Evolutionary conservation across 2,888 invertebrate species (phyloP).

Genomic region (Plagodis dolabraria): DNA sequence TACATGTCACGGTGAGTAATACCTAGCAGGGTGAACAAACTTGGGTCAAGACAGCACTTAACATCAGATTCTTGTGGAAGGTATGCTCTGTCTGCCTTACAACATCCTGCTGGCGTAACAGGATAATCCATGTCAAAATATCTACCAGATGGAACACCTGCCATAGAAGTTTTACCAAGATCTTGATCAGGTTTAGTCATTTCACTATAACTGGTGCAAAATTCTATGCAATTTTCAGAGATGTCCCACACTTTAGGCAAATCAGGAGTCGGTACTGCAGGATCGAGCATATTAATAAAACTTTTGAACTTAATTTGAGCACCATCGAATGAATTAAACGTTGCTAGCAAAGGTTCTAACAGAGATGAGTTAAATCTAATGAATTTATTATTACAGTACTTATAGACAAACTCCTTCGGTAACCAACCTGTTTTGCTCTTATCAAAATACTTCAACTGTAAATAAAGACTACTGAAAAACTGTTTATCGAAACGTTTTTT

Average conservation of each 20-base stretch:
- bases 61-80: conserved; percentile 70
- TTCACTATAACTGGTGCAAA: conserved; percentile 69
- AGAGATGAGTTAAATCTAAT: conserved; percentile 74
- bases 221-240: conserved; percentile 60
- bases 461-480: conserved; percentile 62
- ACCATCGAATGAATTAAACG: conserved; percentile 76
- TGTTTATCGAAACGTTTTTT: conserved; percentile 57
- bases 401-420: conserved; percentile 68
- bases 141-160: conserved; percentile 72
- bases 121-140: conserved; percentile 72
- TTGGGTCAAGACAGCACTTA: conserved; percentile 62
- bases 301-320: conserved; percentile 74
- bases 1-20: conserved; percentile 73
- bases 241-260: conserved; percentile 72
- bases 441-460: conserved; percentile 64
- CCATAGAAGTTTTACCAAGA: conserved; percentile 51
- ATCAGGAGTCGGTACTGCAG: conserved; percentile 65
- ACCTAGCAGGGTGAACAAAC: conserved; percentile 60
- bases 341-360: conserved; percentile 75
- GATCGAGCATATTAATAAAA: conserved; percentile 78
- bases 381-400: conserved; percentile 65
- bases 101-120: conserved; percentile 57
- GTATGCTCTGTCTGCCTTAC: conserved; percentile 56
- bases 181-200: conserved; percentile 66
- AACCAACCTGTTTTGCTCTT: conserved; percentile 74